phyloP scores from a whole-genome alignment of 2,888 invertebrate species.

The Pyrgus malvae region DNA sequence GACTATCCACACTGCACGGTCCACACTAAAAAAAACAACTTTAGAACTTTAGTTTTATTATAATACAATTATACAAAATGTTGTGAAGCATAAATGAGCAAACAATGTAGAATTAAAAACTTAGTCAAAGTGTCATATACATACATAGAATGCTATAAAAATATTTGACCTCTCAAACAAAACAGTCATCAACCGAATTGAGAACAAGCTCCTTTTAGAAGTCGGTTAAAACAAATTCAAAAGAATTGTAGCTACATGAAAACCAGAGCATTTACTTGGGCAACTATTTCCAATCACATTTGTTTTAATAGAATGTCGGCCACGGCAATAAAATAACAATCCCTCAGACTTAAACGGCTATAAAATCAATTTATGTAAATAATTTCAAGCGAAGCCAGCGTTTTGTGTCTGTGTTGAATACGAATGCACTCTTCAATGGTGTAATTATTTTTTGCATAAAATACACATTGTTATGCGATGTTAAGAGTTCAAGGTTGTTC shows the following conservation, averaged over 20 bases:
- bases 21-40: too few relatives aligned
- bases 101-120: too few relatives aligned
- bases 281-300: slow-evolving; percentile 25
- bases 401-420: slow-evolving; percentile 19
- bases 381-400: slow-evolving; percentile 6
- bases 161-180: too few relatives aligned
- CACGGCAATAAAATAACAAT: slow-evolving; percentile 28
- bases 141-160: too few relatives aligned
- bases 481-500: slow-evolving; percentile 5
- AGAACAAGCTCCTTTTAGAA: neutral
- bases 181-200: too few relatives aligned
- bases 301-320: slow-evolving; percentile 30
- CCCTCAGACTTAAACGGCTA: slow-evolving; percentile 23
- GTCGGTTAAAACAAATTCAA: neutral
- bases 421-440: slow-evolving; percentile 9
- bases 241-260: neutral
- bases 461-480: neutral
- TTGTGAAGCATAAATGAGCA: too few relatives aligned
- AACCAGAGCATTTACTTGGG: too few relatives aligned
- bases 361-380: slow-evolving; percentile 32
- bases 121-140: too few relatives aligned
- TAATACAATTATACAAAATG: too few relatives aligned
- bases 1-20: too few relatives aligned
- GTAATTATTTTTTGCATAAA: slow-evolving; percentile 9
- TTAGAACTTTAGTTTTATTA: too few relatives aligned